These are phyloP conservation scores for Sminthurinus aureus DNA, from an alignment of 2,888 invertebrate species.

Conservation along the genomic window DNA sequence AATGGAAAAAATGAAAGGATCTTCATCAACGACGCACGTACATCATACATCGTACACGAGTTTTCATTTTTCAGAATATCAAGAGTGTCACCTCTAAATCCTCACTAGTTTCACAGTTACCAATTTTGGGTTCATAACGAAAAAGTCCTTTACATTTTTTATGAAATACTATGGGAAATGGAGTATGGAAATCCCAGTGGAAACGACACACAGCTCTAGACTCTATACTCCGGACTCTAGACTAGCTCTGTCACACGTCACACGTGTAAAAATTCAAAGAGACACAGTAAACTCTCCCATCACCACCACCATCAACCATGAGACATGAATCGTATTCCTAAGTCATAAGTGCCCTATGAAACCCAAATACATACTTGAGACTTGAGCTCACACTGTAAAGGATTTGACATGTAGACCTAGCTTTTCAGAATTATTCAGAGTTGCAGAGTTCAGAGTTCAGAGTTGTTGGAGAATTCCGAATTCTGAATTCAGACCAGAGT, in stretches of 20 bases:
- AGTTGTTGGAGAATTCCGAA: background rate
- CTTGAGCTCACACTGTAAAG: background rate
- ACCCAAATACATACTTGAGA: background rate
- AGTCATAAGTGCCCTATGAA: background rate
- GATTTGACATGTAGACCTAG: too few relatives aligned
- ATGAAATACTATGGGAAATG: too few relatives aligned
- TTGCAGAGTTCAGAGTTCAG: too few relatives aligned
- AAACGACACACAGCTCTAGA: background rate
- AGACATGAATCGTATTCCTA: background rate
- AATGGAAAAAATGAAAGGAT: slow-evolving; percentile 5
- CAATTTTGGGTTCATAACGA: too few relatives aligned
- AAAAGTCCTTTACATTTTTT: too few relatives aligned
- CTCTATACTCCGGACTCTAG: background rate
- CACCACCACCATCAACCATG: background rate
- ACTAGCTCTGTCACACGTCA: background rate
- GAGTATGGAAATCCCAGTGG: too few relatives aligned
- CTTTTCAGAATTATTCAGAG: background rate
- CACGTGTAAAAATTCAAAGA: background rate
- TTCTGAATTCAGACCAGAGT: background rate
- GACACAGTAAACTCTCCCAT: background rate
- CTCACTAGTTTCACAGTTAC: too few relatives aligned
- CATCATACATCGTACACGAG: background rate
- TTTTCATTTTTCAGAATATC: too few relatives aligned
- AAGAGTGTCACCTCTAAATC: too few relatives aligned
- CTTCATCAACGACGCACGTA: background rate